phyloP scores from a whole-genome alignment of 1,140 invertebrate species.

The Drosophila micromelanica region DNA sequence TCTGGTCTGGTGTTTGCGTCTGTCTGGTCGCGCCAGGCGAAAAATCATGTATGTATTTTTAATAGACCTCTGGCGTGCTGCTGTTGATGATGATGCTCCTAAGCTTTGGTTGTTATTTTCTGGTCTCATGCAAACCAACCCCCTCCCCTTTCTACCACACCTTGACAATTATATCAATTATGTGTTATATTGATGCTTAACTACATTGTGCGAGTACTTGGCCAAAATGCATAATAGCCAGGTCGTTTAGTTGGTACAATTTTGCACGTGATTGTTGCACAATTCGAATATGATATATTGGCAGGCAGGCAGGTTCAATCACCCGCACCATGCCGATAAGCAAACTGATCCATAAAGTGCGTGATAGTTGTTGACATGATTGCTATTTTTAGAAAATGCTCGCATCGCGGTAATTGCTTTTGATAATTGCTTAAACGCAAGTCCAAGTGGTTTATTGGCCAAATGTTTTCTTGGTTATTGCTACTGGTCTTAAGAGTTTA shows the following conservation, averaged over 20 bases:
- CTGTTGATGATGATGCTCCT: conserved; percentile 16
- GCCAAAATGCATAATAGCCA: conserved; percentile 13
- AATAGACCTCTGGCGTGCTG: conserved; percentile 62
- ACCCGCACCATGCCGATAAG: conserved; percentile 8
- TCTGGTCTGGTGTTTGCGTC: conserved; percentile 23
- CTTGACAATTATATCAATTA: conserved; percentile 75
- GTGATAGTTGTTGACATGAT: conserved; percentile 18
- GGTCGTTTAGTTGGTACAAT: background rate
- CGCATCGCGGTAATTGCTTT: conserved; percentile 22
- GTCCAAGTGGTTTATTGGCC: conserved; percentile 37
- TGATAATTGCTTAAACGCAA: conserved; percentile 27
- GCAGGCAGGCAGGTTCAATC: conserved; percentile 29
- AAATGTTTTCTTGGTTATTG: conserved; percentile 22
- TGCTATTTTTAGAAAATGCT: conserved; percentile 57
- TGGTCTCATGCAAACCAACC: conserved; percentile 51
- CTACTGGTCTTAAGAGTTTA: conserved; percentile 22
- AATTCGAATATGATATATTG: background rate
- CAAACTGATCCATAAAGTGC: conserved; percentile 15
- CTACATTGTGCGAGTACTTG: conserved; percentile 55
- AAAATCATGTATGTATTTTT: conserved; percentile 61
- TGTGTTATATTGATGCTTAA: conserved; percentile 75
- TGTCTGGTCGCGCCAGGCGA: conserved; percentile 58
- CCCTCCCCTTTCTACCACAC: too few species aligned
- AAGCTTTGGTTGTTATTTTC: conserved; percentile 28
- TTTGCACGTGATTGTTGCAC: background rate